Base-by-base conservation (phyloP, 2,797 vertebrate species). In the Characodon lateralis region DNA sequence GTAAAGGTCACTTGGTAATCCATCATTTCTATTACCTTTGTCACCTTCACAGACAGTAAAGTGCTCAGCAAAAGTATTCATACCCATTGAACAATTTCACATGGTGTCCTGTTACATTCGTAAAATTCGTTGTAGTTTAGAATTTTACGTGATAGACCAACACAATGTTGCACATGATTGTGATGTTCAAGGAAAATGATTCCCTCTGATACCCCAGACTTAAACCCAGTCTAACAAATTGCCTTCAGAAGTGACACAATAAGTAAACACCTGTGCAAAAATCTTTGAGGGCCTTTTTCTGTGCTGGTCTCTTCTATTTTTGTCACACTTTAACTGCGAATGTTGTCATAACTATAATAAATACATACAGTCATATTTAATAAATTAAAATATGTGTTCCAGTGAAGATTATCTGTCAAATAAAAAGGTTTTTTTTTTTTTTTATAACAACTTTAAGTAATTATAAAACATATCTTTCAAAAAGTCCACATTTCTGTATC, bases 1-100 rank as follows among this genome's bases (percentile, higher is more conserved):
- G 22, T 68, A 69, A 68, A 73, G 65, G 26, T 78, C 58, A 70
- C 31, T 39, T 58, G 71, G 59, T 78, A 84, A 78, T 58, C 55
- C 24, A 58, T 55, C 66, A 61, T 39, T n/a, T 50, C 50, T 43
- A 50, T 72, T 41, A 6, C 39, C 10, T 69, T 73, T 66, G 63
- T 22, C 20, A 66, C 18, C 59, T 63, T 35, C 31, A 20, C 16
- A 39, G 35, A 2, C 31, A 24, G 5, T 22, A 66, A 66, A 22
- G 35, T 35, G 20, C 3, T 3, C 18, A 1, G 22, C 4, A 43
- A 41, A 68, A 43, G 20, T 43, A n/a, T 68, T n/a, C 10, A 68
- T 13, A 66, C 9, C 20, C 22, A n/a, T n/a, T 56, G 55, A 56
- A 56, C 24, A n/a, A 7, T 56, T 24, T 10, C 6, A 56, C 5